Evolutionary conservation across 2,888 invertebrate genomes (phyloP), one percentile per base, ranked within the genome.

Genomic region (Dinocampus coccinellae): DNA sequence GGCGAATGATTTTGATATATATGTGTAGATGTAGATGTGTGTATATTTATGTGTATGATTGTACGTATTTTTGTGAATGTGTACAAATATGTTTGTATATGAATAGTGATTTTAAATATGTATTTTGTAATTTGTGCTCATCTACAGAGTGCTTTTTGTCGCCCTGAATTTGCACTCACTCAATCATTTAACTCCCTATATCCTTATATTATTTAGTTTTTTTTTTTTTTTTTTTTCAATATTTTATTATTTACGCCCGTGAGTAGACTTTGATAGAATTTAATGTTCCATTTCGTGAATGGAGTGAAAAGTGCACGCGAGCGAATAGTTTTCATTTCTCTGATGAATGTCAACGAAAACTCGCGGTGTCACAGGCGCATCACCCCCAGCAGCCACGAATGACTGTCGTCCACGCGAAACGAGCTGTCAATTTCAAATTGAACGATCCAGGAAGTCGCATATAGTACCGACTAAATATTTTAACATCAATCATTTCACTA

Each of bases 1-100:
- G 76, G 73, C 75, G 67, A 72, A 22, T 73, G 68, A 73, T 75
- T 69, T 70, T 68, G 70, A 53, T 47, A 69, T 76, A 66, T 72
- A 7, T 22, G 13, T n/a, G 11, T 24, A 2, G 1, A 33, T 34
- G 20, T 58, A 16, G 29, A 16, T 29, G 33, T 34, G 16, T 34
- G 34, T 34, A n/a, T n/a, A n/a, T n/a, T n/a, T n/a, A n/a, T n/a
- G n/a, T n/a, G n/a, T n/a, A n/a, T n/a, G n/a, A n/a, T n/a, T n/a
- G n/a, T n/a, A n/a, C n/a, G n/a, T n/a, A n/a, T n/a, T n/a, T n/a
- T n/a, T n/a, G n/a, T n/a, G n/a, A n/a, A n/a, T n/a, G n/a, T n/a
- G n/a, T n/a, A n/a, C n/a, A n/a, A n/a, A n/a, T n/a, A n/a, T n/a
- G n/a, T n/a, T n/a, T n/a, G n/a, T n/a, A n/a, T n/a, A n/a, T n/a